Evolutionary conservation across 1,140 invertebrate species (phyloP), one percentile per base, ranked within the genome.

Genomic region (Conus ventricosus): DNA sequence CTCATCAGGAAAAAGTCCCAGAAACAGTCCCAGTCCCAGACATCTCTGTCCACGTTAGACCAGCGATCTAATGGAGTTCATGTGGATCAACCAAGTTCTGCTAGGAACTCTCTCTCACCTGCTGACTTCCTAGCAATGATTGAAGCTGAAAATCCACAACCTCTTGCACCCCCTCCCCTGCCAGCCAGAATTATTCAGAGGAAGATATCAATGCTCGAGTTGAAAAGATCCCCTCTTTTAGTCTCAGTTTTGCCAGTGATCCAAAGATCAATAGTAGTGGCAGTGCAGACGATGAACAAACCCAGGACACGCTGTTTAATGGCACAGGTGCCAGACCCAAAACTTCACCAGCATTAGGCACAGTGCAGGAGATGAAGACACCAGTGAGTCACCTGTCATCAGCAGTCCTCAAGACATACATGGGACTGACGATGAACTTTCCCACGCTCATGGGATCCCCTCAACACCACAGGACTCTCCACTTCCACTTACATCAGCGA

Each of bases 1-100:
- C 80, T 91, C 54, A 78, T 90, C 57, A 67, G 88, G 25, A 91
- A 91, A 89, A 84, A 83, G 88, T 89, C 91, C 86, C 88, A 89
- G 60, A 90, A 88, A 78, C 86, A 89, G 78, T 80, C 88, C n/a
- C 76, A 84, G 51, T 83, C 84, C 39, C 81, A 88, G 23, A 80
- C 82, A 84, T 84, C 82, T 23, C 57, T 81, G 27, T 20, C 80
- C 17, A 81, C 80, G 13, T 23, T 51, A 54, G 80, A 81, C 4
- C 80, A 81, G 51, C 51, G 80, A 11, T 63, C 55, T 54, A 84
- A 55, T 27, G 82, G 82, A 11, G 54, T 84, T 55, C 63, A 13
- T 63, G 82, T 27, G 10, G 82, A 84, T n/a, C 82, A 84, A 55
- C 51, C 82, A 60, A 63, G 7, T 4, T 84, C 82, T 25, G 55